These are phyloP conservation scores for Apogon talboti DNA, from an alignment of 2,797 vertebrate species.

Conservation along the genomic window DNA sequence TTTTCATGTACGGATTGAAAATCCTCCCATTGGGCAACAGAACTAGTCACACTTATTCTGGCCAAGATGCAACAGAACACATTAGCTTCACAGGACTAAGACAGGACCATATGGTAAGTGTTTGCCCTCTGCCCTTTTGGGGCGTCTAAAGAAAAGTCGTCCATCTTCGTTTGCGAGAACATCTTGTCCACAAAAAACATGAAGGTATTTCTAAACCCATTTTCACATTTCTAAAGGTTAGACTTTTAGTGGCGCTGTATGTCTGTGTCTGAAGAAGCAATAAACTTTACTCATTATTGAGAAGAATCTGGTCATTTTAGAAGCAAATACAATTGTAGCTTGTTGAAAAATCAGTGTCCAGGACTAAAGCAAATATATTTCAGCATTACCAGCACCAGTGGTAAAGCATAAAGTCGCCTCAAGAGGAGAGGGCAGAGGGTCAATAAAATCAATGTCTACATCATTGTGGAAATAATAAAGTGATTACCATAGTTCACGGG, in stretches of 20 bases:
- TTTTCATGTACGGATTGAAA: too few species aligned
- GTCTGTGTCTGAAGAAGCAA: neutral
- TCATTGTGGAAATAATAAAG: slow-evolving; percentile 26
- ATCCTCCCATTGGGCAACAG: too few species aligned
- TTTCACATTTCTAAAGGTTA: neutral
- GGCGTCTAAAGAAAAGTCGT: too few species aligned
- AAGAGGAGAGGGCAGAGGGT: slow-evolving; percentile 19
- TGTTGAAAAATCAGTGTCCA: neutral
- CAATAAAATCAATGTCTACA: slow-evolving; percentile 43
- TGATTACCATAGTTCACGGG: slow-evolving; percentile 31
- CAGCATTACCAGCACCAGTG: slow-evolving; percentile 3
- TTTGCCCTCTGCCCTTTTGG: too few species aligned
- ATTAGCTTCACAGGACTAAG: too few species aligned
- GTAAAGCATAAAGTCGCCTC: neutral
- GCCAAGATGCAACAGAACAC: too few species aligned
- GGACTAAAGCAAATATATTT: too few species aligned
- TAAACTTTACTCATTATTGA: neutral
- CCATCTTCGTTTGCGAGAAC: too few species aligned
- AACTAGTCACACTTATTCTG: too few species aligned
- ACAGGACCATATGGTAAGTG: too few species aligned
- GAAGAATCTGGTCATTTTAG: neutral
- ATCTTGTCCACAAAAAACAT: neutral
- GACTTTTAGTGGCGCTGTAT: slow-evolving; percentile 3
- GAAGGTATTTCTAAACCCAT: neutral
- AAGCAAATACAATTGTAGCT: neutral